Evolutionary conservation across 2,113 vertebrate genomes (phyloP).

Genomic region (Falcunculus frontatus): DNA sequence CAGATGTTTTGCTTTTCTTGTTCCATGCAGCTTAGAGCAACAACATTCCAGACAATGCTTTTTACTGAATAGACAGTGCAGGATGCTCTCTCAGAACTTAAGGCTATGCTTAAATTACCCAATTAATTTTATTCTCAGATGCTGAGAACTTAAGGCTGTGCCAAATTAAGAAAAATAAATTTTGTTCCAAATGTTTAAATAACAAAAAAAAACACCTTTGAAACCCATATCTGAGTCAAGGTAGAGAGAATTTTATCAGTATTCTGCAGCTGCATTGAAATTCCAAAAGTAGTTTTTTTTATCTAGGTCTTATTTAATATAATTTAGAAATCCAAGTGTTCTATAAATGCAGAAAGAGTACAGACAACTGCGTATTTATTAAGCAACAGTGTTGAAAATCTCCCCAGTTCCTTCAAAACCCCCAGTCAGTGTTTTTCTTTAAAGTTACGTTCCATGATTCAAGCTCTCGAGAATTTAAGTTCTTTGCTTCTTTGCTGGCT

Average conservation of each 20-base stretch:
- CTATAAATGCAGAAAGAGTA: background rate
- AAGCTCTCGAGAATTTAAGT: conserved; percentile 23
- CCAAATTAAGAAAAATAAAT: background rate
- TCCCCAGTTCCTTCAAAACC: background rate
- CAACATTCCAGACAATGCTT: background rate
- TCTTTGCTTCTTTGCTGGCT: background rate
- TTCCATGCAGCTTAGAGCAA: background rate
- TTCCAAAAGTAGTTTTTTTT: background rate
- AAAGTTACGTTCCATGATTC: conserved; percentile 11
- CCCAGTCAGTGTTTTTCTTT: background rate
- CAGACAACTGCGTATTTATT: background rate
- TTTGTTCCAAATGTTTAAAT: background rate
- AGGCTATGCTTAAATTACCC: background rate
- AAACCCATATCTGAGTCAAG: background rate
- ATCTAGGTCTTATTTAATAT: background rate
- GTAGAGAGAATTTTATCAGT: background rate
- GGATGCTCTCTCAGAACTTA: background rate
- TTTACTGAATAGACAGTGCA: background rate
- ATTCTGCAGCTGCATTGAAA: background rate
- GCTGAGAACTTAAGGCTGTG: background rate
- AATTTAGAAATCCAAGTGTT: background rate
- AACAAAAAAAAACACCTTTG: background rate
- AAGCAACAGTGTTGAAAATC: background rate
- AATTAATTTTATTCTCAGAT: background rate
- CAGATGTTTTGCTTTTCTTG: background rate